Base-by-base conservation (phyloP, 2,797 vertebrate genomes). In the Acanthiza pusilla region DNA sequence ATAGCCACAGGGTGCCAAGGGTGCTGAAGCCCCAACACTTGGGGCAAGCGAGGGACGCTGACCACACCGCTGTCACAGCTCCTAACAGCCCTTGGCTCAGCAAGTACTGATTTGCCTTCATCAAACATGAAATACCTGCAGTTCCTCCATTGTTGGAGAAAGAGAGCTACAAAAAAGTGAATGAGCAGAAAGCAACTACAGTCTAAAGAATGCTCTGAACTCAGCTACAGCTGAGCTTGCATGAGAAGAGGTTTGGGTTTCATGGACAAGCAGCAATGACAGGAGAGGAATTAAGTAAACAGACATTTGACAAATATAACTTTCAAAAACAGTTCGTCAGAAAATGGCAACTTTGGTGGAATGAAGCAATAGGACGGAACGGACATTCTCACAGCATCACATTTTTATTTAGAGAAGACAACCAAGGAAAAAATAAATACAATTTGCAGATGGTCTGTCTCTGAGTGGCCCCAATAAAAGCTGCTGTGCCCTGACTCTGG, bases 361-460 rank as follows among this genome's bases (percentile, higher is more conserved):
- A 57, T 57, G 57, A 58, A 80, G 84, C 50, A 74, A 62, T 16
- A 77, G 77, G 47, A 88, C 9, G 17, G 60, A 54, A 83, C 0
- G 2, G 75, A 95, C 66, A 60, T 89, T 96, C 82, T 89, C 91
- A 94, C 21, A 84, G 82, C 10, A 29, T 66, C 89, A 88, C 10
- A 0, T 73, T 89, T 89, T 93, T 89, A 86, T 93, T 94, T 88
- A 85, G 70, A 84, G 76, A 86, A 62, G 66, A 78, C 42, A 89
- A 83, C 57, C 40, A 79, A 67, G 45, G 57, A 29, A 77, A 60
- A 86, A 83, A 78, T 7, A 88, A 86, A 75, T 80, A 88, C 16
- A 68, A 55, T 72, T 88, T 92, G 73, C 85, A 95, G 89, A 92
- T 91, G 75, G 87, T 55, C 48, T 47, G 58, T 72, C 75, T 93